Base-by-base conservation (phyloP, 1,140 invertebrate species). In the Bradynema listronoti region DNA sequence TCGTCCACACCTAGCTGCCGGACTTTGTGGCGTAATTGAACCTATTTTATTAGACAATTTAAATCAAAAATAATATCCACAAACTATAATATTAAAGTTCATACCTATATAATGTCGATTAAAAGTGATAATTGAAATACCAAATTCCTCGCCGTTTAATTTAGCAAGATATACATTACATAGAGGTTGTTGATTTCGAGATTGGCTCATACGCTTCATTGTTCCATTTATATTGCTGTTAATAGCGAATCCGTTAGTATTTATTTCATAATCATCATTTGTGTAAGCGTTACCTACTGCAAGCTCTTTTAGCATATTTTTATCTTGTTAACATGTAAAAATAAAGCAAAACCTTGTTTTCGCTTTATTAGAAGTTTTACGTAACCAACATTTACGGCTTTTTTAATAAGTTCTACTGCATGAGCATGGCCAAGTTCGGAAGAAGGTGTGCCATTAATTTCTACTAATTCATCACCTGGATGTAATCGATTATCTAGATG, bases 71-170 rank as follows among this genome's bases (percentile, higher is more conserved):
- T 47, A 7, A 9, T 7, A 47, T 47, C 0, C 5, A 19, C 4
- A 27, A 16, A 41, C 9, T 41, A 61, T 25, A 25, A 27, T 41
- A 49, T 45, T 24, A 59, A 64, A 80, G 81, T 83, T n/a, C n/a
- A n/a, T 84, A 87, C 91, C 91, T 75, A 96, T 94, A 1, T 89
- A 89, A 32, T 89, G 89, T 58, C 91, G 91, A 1, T 91, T 88
- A 9, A 91, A 94, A 0, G 92, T 96, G 68, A 97, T 95, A 52
- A 98, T 94, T 22, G 97, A 91, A 80, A 97, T 98, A 19, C 93
- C 94, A 80, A 98, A 98, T 7, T 93, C 93, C 81, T 98, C 93
- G 58, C 87, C 89, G 70, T 95, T 90, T 77, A 86, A 85, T 52
- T 92, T 83, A 36, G 85, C 87, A 0, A 98, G 87, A 7, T 87